Evolutionary conservation across 2,888 invertebrate genomes (phyloP).

Genomic region (Philopedon plagiatum): DNA sequence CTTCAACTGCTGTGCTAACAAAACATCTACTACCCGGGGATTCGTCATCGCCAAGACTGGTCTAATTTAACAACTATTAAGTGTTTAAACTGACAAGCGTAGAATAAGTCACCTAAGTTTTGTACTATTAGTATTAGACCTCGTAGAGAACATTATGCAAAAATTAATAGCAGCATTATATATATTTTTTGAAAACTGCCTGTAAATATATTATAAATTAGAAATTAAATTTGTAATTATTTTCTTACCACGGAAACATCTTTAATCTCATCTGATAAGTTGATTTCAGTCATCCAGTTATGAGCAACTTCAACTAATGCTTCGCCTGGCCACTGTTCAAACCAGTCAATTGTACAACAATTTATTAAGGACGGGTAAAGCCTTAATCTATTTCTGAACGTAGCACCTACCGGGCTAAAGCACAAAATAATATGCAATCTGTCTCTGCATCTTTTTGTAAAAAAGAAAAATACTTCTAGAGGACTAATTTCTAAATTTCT

Average conservation of each 20-base stretch:
- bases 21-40: no score
- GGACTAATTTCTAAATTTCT: conserved; percentile 88
- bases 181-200: no score
- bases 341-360: conserved; percentile 93
- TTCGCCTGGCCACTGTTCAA: conserved; percentile 90
- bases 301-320: conserved; percentile 87
- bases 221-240: not conserved
- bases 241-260: conserved; percentile 41
- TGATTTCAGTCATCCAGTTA: conserved; percentile 81
- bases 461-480: conserved; percentile 80
- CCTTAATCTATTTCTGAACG: conserved; percentile 82
- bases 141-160: no score
- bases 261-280: conserved; percentile 74
- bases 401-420: conserved; percentile 88
- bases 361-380: conserved; percentile 89
- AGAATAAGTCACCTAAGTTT: no score
- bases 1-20: no score
- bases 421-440: conserved; percentile 87
- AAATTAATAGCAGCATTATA: no score
- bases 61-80: no score
- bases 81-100: no score
- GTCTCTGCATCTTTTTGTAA: conserved; percentile 83
- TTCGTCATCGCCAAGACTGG: no score
- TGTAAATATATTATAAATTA: no score
- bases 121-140: no score